Evolutionary conservation across 2,888 invertebrate genomes (phyloP).

Genomic region (Mesoligia furuncula): DNA sequence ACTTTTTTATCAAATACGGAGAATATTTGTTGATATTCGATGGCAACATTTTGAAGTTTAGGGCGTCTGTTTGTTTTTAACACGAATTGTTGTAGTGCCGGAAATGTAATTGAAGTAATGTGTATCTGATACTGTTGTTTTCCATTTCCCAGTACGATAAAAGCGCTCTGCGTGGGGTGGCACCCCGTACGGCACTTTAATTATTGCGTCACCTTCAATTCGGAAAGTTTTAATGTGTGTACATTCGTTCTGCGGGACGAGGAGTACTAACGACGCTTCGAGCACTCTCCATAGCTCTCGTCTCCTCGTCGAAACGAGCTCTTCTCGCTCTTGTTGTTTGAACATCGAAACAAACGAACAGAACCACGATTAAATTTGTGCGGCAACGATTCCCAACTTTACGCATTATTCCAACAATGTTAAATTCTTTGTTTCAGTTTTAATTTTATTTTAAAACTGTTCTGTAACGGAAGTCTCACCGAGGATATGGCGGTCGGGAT

Average conservation of each 20-base stretch:
- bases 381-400: conserved; percentile 70
- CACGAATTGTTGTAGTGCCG: conserved; percentile 12
- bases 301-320: conserved; percentile 78
- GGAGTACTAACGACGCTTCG: conserved; percentile 81
- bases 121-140: conserved; percentile 63
- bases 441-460: conserved; percentile 64
- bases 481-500: conserved; percentile 66
- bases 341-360: conserved; percentile 84
- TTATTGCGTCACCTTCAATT: conserved; percentile 85
- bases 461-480: conserved; percentile 60
- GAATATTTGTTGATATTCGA: conserved; percentile 40
- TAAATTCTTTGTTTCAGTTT: conserved; percentile 59
- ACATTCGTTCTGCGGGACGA: conserved; percentile 81
- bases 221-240: conserved; percentile 88
- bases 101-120: conserved; percentile 47
- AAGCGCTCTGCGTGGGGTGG: conserved; percentile 70
- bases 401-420: conserved; percentile 59
- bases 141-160: conserved; percentile 68
- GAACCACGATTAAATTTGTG: conserved; percentile 80
- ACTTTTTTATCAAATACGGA: conserved; percentile 32
- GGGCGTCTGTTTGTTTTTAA: conserved; percentile 21
- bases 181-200: conserved; percentile 78
- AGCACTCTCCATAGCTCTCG: conserved; percentile 82
- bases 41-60: conserved; percentile 26
- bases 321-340: conserved; percentile 84